phyloP scores from a whole-genome alignment of 2,888 invertebrate genomes.

The Caprella mutica region DNA sequence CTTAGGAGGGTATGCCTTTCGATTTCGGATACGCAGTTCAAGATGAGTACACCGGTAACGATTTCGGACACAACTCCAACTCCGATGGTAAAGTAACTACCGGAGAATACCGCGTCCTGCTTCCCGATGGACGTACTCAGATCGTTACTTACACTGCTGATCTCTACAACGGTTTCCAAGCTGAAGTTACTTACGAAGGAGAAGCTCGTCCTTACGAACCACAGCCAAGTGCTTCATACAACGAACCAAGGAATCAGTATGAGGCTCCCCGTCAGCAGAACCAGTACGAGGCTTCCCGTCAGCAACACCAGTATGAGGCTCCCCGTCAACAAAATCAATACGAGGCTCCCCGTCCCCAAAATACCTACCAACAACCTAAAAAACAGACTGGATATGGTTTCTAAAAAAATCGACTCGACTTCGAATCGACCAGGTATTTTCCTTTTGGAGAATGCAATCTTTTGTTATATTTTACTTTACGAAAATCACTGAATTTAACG shows the following conservation, averaged over 20 bases:
- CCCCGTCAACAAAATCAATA: constrained; percentile 14
- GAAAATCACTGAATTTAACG: too few relatives aligned
- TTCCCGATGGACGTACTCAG: constrained; percentile 12
- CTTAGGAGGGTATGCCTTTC: constrained; percentile 16
- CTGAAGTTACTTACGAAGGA: constrained; percentile 14
- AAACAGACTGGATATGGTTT: too few relatives aligned
- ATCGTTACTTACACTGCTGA: constrained; percentile 16
- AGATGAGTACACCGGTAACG: constrained; percentile 16
- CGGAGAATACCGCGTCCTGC: constrained; percentile 12
- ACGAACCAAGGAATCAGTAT: not conserved
- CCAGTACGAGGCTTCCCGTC: constrained; percentile 7
- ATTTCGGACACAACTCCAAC: constrained; percentile 12
- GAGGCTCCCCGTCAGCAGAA: not conserved
- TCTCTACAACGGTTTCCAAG: constrained; percentile 10
- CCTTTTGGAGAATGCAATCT: too few relatives aligned
- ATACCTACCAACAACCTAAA: too few relatives aligned
- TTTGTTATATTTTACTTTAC: too few relatives aligned
- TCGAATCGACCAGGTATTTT: too few relatives aligned
- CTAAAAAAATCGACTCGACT: too few relatives aligned
- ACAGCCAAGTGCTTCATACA: constrained; percentile 4
- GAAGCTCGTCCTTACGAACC: constrained; percentile 15
- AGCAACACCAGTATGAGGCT: constrained; percentile 9
- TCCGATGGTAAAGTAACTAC: constrained; percentile 11
- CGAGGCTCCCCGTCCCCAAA: too few relatives aligned
- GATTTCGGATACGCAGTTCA: constrained; percentile 10